Base-by-base conservation (phyloP, 1,140 invertebrate species). In the Mylabris phalerata region DNA sequence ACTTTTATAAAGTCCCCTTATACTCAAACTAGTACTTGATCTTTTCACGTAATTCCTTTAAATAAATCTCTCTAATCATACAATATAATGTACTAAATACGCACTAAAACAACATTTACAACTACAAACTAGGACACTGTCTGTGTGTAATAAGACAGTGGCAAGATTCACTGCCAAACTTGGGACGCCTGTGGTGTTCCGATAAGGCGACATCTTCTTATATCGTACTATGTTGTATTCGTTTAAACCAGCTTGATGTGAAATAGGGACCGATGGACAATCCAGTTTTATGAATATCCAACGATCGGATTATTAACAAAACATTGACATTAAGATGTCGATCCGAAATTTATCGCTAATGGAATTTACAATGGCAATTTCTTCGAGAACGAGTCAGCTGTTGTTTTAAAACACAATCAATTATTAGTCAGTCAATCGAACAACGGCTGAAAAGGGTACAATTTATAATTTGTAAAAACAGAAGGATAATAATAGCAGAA, bases 1-100 rank as follows among this genome's bases (percentile, higher is more conserved):
- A 51, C 55, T 32, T 57, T 61, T 56, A 61, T 66, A 60, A 65
- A 60, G 61, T 59, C 48, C 4, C 38, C 47, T 40, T 58, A 60
- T 62, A 47, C 32, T 45, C 61, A 57, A 49, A 47, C 49, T 64
- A 64, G 19, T 63, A 60, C 65, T 67, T 67, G 69, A 67, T 64
- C 65, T 65, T 51, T 62, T 48, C 50, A 55, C 65, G 65, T 67
- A 69, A 71, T 69, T 69, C 64, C 62, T 5, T 32, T 4, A 60
- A 69, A 71, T 71, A 71, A 69, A 71, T 71, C 69, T 69, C 62
- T 71, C 66, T 71, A 71, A 71, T 71, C 69, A 69, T 71, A 66
- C 59, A 62, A 61, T 66, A 70, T 69, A 69, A 69, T 67, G 69
- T 67, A 66, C 67, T 62, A 65, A 69, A 60, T 67, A 69, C 67